Evolutionary conservation across 2,797 vertebrate species (phyloP).

Genomic region (Centropyge bicolor): DNA sequence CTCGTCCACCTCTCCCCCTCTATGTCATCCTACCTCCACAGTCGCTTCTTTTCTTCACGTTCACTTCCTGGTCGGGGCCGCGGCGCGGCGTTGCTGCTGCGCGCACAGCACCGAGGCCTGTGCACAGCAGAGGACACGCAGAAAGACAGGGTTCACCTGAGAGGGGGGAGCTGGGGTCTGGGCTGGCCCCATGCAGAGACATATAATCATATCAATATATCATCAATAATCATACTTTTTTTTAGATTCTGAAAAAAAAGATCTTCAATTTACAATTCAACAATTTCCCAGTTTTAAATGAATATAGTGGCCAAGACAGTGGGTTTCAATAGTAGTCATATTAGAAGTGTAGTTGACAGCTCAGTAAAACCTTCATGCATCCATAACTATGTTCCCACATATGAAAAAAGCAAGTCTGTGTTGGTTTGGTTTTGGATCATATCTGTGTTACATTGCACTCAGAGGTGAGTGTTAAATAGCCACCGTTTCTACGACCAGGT

Average conservation of each 20-base stretch:
- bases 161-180: background rate
- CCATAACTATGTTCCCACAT: too few species aligned
- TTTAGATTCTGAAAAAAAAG: too few species aligned
- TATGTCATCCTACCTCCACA: constrained; percentile 85
- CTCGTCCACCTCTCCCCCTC: constrained; percentile 80
- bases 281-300: too few species aligned
- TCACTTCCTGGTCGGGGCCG: constrained; percentile 81
- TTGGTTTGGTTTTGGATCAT: background rate
- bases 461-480: background rate
- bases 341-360: too few species aligned
- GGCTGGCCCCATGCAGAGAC: too few species aligned
- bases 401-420: background rate
- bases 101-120: constrained; percentile 62
- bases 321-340: background rate
- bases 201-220: too few species aligned
- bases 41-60: constrained; percentile 79
- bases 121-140: constrained; percentile 44
- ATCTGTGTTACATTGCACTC: constrained; percentile 3
- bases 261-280: too few species aligned
- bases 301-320: background rate
- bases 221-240: too few species aligned
- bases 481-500: background rate
- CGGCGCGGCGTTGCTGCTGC: constrained; percentile 79
- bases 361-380: too few species aligned
- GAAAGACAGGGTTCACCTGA: constrained; percentile 45